Evolutionary conservation across 2,113 vertebrate species (phyloP).

Genomic region (Cryptotis parvus): DNA sequence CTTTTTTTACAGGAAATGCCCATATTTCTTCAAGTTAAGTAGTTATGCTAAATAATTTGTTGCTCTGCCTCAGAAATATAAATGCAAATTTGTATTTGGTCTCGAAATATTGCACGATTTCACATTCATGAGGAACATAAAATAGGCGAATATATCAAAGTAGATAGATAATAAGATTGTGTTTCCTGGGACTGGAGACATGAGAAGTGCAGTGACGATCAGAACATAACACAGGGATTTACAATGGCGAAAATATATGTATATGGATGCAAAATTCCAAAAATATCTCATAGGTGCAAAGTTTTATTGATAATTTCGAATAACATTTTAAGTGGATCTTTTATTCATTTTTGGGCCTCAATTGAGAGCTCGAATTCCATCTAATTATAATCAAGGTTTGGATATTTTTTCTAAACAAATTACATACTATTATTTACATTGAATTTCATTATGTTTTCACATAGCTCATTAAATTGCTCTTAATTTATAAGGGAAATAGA

Average conservation of each 20-base stretch:
- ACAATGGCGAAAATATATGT: background rate
- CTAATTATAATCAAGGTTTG: background rate
- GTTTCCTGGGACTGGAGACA: too few relatives aligned
- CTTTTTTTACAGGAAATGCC: background rate
- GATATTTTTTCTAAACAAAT: conserved; percentile 39
- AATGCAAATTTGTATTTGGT: background rate
- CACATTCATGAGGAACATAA: too few relatives aligned
- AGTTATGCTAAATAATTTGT: background rate
- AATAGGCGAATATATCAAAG: too few relatives aligned
- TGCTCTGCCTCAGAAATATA: background rate
- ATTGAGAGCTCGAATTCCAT: background rate
- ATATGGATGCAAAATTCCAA: conserved; percentile 21
- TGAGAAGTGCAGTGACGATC: too few relatives aligned
- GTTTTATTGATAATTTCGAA: conserved; percentile 30
- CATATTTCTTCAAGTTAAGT: background rate
- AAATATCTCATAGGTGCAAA: background rate
- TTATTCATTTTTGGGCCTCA: background rate
- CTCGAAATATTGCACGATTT: background rate
- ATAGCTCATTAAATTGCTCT: conserved; percentile 37
- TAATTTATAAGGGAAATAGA: conserved; percentile 37
- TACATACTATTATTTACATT: background rate
- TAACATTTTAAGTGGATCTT: background rate
- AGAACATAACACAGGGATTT: background rate
- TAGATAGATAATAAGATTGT: too few relatives aligned
- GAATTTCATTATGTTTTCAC: background rate